Evolutionary conservation across 2,797 vertebrate species (phyloP).

Genomic region (Microcaecilia unicolor): DNA sequence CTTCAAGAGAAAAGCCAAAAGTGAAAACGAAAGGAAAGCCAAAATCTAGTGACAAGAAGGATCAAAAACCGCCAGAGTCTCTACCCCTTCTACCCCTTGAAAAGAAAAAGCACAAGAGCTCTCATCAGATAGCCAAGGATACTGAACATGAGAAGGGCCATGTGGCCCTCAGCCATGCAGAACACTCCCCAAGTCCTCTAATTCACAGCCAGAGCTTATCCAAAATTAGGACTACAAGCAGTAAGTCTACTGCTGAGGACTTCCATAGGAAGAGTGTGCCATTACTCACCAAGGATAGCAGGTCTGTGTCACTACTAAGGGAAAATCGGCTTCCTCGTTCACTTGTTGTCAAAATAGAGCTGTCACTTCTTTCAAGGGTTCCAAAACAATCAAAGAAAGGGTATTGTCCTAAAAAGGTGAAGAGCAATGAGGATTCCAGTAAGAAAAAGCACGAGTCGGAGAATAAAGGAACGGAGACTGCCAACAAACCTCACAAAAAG

Average conservation of each 20-base stretch:
- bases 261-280: conserved; percentile 38
- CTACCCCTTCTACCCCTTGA: conserved; percentile 18
- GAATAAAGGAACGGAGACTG: conserved; percentile 20
- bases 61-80: conserved; percentile 30
- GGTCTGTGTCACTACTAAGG: conserved; percentile 26
- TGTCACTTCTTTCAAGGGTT: conserved; percentile 66
- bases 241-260: conserved; percentile 33
- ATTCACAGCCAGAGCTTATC: conserved; percentile 27
- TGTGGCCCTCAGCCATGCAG: conserved; percentile 20
- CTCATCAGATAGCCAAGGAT: conserved; percentile 24
- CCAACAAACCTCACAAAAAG: conserved; percentile 53
- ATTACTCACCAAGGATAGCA: conserved; percentile 26
- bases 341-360: conserved; percentile 77
- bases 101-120: conserved; percentile 45
- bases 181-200: conserved; percentile 18
- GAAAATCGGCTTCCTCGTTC: background rate
- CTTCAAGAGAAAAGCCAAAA: conserved; percentile 63
- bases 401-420: conserved; percentile 13
- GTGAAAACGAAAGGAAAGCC: conserved; percentile 67
- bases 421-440: conserved; percentile 1
- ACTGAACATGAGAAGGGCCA: conserved; percentile 20
- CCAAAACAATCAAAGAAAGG: conserved; percentile 43
- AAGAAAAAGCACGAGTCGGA: conserved; percentile 38
- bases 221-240: conserved; percentile 24
- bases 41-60: conserved; percentile 32